Base-by-base conservation (phyloP, 2,797 vertebrate genomes). In the Halcyon leucocephala region DNA sequence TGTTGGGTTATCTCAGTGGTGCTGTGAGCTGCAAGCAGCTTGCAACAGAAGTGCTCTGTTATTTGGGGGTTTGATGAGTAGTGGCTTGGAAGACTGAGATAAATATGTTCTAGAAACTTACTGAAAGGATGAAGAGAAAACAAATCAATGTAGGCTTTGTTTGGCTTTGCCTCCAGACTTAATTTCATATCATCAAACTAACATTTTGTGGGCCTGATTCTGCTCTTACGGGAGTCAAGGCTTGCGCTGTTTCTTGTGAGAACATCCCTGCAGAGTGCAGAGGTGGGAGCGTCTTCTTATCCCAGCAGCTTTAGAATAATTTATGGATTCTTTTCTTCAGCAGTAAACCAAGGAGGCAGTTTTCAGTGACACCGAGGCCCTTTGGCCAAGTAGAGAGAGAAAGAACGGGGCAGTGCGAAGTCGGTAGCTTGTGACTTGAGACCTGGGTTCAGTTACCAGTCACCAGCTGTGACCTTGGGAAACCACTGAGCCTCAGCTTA, bases 261-360 rank as follows among this genome's bases (percentile, higher is more conserved):
- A 86, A 21, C 7, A 42, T 42, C 29, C 28, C 6, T 21, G 54
- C 31, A 33, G 52, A 55, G 6, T 21, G 54, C 31, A 31, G 58
- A 58, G 9, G 2, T 55, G 35, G 48, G 39, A 58, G 31, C 4
- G 6, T 82, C 37, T 78, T 70, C 57, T 90, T 74, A 41, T 21
- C 29, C 37, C 1, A 4, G 35, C 57, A 61, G 22, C 49, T 91
- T 78, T 37, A 76, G 77, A 95, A 82, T 91, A 86, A 93, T 79
- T 93, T 26, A 76, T 88, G 55, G 21, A 2, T 69, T 46, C 65
- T 88, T 90, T 93, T 91, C n/a, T 79, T 52, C 35, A 8, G 12
- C 58, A 66, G 25, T 90, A 93, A 90, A 92, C 60, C 39, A 90
- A 93, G 90, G 81, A 95, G 94, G 60, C 62, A 84, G 66, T 24